Evolutionary conservation across 2,888 invertebrate species (phyloP).

Genomic region (Odontothrips loti): DNA sequence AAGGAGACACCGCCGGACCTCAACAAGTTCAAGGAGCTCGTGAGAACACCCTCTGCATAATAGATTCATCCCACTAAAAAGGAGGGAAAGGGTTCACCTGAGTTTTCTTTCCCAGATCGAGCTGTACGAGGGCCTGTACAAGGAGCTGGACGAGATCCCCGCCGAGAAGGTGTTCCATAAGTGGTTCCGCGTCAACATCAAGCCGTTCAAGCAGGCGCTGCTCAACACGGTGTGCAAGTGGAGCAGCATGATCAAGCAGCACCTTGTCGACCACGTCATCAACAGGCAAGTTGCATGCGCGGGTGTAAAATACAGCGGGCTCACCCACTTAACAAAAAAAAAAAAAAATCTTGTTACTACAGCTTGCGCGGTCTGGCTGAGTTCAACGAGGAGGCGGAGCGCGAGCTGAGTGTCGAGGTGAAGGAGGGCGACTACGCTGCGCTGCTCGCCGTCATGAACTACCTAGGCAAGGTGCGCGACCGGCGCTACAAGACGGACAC

Average conservation of each 20-base stretch:
- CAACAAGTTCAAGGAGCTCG: slow-evolving; percentile 70
- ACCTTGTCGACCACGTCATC: slow-evolving; percentile 76
- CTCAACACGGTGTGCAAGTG: slow-evolving; percentile 81
- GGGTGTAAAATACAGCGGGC: slow-evolving; percentile 18
- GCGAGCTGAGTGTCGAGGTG: slow-evolving; percentile 66
- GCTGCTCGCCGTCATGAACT: slow-evolving; percentile 76
- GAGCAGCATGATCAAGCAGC: slow-evolving; percentile 81
- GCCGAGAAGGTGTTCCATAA: slow-evolving; percentile 63
- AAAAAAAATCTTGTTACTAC: too few relatives aligned
- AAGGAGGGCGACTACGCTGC: slow-evolving; percentile 82
- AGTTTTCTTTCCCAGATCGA: slow-evolving; percentile 59
- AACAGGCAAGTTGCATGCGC: slow-evolving; percentile 52
- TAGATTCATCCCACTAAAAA: not conserved
- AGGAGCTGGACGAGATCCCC: slow-evolving; percentile 66
- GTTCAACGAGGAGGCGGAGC: slow-evolving; percentile 72
- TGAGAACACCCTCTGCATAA: slow-evolving; percentile 43
- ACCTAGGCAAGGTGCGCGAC: slow-evolving; percentile 73
- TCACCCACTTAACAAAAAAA: too few relatives aligned
- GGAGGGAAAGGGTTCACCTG: not conserved
- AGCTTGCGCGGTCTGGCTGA: slow-evolving; percentile 71
- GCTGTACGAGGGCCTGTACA: slow-evolving; percentile 71
- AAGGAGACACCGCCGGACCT: slow-evolving; percentile 61
- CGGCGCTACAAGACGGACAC: slow-evolving; percentile 71
- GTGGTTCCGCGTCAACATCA: slow-evolving; percentile 76
- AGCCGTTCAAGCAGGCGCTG: slow-evolving; percentile 74